phyloP scores from a whole-genome alignment of 2,113 vertebrate species.

The Mesoclemmys tuberculata region DNA sequence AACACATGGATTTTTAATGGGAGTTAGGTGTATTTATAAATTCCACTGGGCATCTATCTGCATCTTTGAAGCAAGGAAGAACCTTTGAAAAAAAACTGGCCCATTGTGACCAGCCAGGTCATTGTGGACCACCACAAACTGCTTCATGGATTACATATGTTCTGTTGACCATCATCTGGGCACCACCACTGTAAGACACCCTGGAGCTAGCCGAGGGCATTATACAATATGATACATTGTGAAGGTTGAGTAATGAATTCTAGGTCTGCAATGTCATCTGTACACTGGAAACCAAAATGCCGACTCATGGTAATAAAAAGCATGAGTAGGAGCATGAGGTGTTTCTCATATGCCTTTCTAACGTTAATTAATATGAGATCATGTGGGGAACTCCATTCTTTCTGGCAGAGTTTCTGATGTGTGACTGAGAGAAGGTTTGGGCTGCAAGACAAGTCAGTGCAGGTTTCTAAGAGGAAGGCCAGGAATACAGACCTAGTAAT shows the following conservation, averaged over 20 bases:
- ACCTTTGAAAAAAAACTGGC: accelerated
- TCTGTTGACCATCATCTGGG: background rate
- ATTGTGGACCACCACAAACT: background rate
- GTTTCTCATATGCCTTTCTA: conserved; percentile 56
- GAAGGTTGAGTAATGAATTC: conserved; percentile 56
- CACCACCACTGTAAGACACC: background rate
- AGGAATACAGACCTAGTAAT: background rate
- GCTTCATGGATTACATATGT: accelerated
- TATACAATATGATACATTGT: background rate
- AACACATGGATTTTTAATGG: background rate
- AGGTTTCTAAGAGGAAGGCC: conserved; percentile 41
- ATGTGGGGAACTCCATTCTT: conserved; percentile 48
- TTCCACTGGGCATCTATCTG: background rate
- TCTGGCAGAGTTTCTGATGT: background rate
- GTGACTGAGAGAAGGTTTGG: conserved; percentile 13
- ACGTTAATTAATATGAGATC: conserved; percentile 62
- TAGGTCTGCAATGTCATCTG: background rate
- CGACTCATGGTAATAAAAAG: conserved; percentile 37
- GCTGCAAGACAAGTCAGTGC: background rate
- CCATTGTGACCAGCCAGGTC: accelerated
- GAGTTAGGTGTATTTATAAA: background rate
- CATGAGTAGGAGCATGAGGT: conserved; percentile 57
- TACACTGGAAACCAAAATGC: conserved; percentile 24
- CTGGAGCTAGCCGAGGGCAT: background rate
- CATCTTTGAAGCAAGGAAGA: background rate